phyloP scores from a whole-genome alignment of 2,113 vertebrate species.

The Peucedramus taeniatus region DNA sequence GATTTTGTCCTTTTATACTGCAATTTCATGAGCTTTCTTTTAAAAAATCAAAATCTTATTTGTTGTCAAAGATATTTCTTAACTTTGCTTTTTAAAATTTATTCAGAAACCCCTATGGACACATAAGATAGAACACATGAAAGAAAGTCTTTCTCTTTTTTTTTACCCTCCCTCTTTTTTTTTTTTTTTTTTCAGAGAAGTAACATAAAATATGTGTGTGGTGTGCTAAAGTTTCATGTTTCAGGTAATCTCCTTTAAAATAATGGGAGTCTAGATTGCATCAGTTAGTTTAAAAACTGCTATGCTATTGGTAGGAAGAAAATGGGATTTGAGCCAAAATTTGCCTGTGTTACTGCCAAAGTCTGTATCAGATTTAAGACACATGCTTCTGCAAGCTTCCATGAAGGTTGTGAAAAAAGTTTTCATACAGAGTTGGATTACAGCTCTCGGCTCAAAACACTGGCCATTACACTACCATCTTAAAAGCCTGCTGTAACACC shows the following conservation, averaged over 20 bases:
- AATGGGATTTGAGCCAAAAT: slow-evolving; percentile 73
- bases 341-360: slow-evolving; percentile 75
- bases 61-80: not conserved
- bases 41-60: not conserved
- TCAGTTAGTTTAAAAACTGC: slow-evolving; percentile 66
- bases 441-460: slow-evolving; percentile 61
- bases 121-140: not conserved
- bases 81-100: not conserved
- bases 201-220: not conserved
- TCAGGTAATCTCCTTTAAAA: slow-evolving; percentile 73
- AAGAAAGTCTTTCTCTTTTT: not conserved
- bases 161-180: not conserved
- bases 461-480: slow-evolving; percentile 44
- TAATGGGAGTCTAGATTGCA: slow-evolving; percentile 55
- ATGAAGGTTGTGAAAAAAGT: slow-evolving; percentile 75
- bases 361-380: slow-evolving; percentile 96
- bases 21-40: not conserved
- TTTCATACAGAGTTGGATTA: slow-evolving; percentile 73
- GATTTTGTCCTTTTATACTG: not conserved
- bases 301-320: slow-evolving; percentile 73
- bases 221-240: slow-evolving; percentile 70
- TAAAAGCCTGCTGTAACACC: slow-evolving; percentile 45
- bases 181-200: not conserved
- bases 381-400: slow-evolving; percentile 82
- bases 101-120: not conserved